Conservation (phyloP, 2,113 vertebrate genomes). For the Sinocyclocheilus maitianheensis region DNA sequence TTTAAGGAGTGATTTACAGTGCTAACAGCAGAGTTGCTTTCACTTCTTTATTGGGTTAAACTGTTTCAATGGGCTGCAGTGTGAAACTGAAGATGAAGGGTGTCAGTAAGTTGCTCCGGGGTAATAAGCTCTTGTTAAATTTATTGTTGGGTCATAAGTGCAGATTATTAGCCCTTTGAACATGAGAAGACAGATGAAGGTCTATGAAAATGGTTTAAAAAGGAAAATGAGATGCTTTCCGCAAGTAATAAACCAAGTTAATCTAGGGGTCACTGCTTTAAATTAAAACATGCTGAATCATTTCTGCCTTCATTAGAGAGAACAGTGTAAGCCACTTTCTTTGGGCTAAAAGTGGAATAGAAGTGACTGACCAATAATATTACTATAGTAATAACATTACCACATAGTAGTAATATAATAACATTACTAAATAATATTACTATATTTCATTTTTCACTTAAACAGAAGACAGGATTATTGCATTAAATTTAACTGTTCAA, state of each 20-base stretch:
- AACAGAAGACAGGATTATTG: too few species aligned
- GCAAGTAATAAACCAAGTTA: background rate
- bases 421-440: too few species aligned
- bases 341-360: background rate
- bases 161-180: background rate
- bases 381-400: too few species aligned
- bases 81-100: slow-evolving; percentile 10
- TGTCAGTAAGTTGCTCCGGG: background rate
- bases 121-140: slow-evolving; percentile 15
- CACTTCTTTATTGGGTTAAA: background rate
- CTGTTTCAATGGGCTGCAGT: background rate
- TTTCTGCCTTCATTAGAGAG: background rate
- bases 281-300: background rate
- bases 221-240: slow-evolving; percentile 3
- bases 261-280: background rate
- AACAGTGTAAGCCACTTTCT: background rate
- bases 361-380: too few species aligned
- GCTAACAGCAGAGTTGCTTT: background rate
- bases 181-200: background rate
- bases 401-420: too few species aligned
- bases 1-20: background rate
- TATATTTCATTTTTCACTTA: too few species aligned
- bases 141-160: background rate
- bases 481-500: too few species aligned
- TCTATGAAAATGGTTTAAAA: background rate